These are phyloP conservation scores for Antechinus stuartii DNA, from an alignment of 2,113 vertebrate species.

Conservation along the genomic window DNA sequence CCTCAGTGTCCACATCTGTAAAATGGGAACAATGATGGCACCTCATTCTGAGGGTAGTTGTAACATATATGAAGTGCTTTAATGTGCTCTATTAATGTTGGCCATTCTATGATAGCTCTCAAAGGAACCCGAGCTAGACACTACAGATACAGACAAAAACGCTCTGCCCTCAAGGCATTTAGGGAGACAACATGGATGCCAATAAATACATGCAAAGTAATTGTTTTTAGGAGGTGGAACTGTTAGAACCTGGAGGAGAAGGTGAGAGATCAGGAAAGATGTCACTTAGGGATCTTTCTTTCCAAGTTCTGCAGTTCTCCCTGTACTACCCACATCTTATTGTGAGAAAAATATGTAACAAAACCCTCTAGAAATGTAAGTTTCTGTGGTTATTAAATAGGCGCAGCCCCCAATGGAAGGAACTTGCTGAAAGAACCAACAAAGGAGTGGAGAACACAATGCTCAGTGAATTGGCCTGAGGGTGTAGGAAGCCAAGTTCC, in stretches of 20 bases:
- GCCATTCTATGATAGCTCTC: neutral
- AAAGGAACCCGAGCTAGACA: neutral
- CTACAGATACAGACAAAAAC: neutral
- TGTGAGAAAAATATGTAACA: neutral
- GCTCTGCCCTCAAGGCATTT: neutral
- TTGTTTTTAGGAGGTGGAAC: neutral
- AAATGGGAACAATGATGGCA: neutral
- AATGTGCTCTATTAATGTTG: neutral
- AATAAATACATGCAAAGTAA: neutral
- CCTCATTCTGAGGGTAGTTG: too few species aligned
- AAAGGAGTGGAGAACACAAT: too few species aligned
- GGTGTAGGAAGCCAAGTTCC: too few species aligned
- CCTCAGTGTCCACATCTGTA: neutral
- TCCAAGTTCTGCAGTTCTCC: neutral
- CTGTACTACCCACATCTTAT: neutral
- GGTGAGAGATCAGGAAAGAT: neutral
- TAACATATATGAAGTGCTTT: neutral
- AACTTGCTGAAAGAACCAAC: too few species aligned
- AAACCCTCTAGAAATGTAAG: neutral
- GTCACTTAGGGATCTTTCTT: neutral
- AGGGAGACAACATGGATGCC: neutral
- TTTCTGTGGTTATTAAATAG: too few species aligned
- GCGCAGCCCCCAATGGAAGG: too few species aligned
- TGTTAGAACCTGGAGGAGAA: neutral
- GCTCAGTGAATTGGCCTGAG: too few species aligned